These are phyloP conservation scores for Rhincodon typus DNA, from an alignment of 2,797 vertebrate species.

Conservation along the genomic window DNA sequence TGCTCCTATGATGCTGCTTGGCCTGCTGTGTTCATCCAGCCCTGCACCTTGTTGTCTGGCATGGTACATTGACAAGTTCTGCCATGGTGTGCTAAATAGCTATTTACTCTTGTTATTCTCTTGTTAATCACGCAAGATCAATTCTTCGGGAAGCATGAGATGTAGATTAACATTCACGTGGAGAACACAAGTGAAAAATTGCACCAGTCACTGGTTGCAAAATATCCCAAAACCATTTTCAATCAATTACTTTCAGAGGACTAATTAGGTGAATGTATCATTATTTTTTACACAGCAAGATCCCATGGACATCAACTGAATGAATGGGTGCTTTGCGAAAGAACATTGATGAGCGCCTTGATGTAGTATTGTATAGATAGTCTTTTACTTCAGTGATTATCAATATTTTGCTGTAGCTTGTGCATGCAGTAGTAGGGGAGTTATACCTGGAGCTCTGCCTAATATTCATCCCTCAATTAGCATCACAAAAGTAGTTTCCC, in stretches of 20 bases:
- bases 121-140: not conserved
- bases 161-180: not conserved
- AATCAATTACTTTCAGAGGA: slow-evolving; percentile 12
- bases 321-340: not conserved
- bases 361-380: not conserved
- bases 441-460: too few relatives aligned
- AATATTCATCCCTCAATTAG: too few relatives aligned
- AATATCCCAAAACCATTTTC: not conserved
- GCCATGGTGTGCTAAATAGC: not conserved
- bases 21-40: too few relatives aligned
- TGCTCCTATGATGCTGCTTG: too few relatives aligned
- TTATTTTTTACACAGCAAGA: not conserved
- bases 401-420: not conserved
- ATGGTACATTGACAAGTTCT: not conserved
- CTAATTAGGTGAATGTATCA: not conserved
- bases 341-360: not conserved
- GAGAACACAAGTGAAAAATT: not conserved
- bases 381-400: not conserved
- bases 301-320: not conserved
- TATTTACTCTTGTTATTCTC: not conserved
- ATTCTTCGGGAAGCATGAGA: not conserved
- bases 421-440: too few relatives aligned
- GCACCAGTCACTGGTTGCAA: not conserved
- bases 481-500: too few relatives aligned
- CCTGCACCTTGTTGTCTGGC: too few relatives aligned